Conservation (phyloP, 1,140 invertebrate species). For the Drosophila trapezifrons region DNA sequence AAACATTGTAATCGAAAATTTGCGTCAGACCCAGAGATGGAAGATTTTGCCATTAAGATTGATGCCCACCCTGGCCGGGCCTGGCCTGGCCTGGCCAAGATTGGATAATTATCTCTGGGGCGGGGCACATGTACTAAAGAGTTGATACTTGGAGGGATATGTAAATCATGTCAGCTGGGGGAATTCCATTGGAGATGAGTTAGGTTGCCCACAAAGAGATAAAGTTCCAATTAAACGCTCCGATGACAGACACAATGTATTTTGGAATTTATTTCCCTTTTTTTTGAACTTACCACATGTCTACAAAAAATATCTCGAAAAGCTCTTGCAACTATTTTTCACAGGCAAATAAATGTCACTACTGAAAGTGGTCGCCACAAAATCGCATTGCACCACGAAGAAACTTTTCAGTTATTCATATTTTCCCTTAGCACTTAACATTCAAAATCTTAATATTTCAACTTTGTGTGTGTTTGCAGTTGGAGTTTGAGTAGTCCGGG, state of each 20-base stretch:
- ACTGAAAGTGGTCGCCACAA: slow-evolving; percentile 9
- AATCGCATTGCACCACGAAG: slow-evolving; percentile 3
- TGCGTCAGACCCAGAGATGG: slow-evolving; percentile 41
- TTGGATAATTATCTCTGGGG: slow-evolving; percentile 46
- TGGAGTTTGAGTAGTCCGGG: slow-evolving; percentile 4
- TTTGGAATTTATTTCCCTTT: slow-evolving; percentile 3
- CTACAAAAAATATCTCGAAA: background rate
- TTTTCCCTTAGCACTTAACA: slow-evolving; percentile 27
- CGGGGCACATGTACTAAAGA: slow-evolving; percentile 19
- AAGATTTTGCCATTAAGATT: slow-evolving; percentile 58
- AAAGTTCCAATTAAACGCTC: slow-evolving; percentile 29
- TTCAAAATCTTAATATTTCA: slow-evolving; percentile 35
- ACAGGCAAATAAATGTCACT: slow-evolving; percentile 27
- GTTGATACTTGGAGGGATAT: slow-evolving; percentile 25
- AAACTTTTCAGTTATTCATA: slow-evolving; percentile 17
- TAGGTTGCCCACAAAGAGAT: slow-evolving; percentile 8
- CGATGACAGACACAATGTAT: slow-evolving; percentile 10
- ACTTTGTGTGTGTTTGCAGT: slow-evolving; percentile 17
- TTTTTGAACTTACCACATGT: slow-evolving; percentile 9
- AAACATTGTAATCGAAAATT: slow-evolving; percentile 61
- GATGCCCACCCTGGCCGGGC: slow-evolving; percentile 60
- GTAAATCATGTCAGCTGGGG: slow-evolving; percentile 45
- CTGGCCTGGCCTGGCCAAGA: slow-evolving; percentile 51
- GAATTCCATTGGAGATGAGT: slow-evolving; percentile 13
- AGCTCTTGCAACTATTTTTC: slow-evolving; percentile 3